These are phyloP conservation scores for Lanius ludovicianus DNA, from an alignment of 2,113 vertebrate species.

Conservation along the genomic window DNA sequence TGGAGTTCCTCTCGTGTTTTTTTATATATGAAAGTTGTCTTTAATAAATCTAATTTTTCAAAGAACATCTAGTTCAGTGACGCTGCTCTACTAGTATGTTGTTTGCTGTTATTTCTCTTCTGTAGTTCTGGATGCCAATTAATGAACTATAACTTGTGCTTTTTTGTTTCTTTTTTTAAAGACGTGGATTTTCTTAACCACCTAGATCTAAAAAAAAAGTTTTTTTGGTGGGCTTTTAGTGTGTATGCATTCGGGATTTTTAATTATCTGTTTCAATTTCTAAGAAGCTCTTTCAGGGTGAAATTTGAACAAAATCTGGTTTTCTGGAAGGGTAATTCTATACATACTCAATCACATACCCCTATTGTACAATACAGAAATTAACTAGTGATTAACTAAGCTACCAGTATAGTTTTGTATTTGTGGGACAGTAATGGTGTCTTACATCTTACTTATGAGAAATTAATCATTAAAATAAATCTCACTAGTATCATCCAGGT, in stretches of 20 bases:
- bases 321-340: background rate
- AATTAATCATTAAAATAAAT: background rate
- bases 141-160: background rate
- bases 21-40: background rate
- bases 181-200: background rate
- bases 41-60: background rate
- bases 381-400: background rate
- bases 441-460: background rate
- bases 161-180: background rate
- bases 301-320: background rate
- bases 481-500: background rate
- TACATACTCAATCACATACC: background rate
- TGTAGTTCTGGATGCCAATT: background rate
- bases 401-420: background rate
- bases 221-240: background rate
- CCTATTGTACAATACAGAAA: background rate
- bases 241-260: background rate
- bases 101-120: background rate
- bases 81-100: background rate
- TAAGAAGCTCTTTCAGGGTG: background rate
- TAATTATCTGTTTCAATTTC: accelerated
- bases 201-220: background rate
- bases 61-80: background rate
- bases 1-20: background rate
- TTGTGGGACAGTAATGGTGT: background rate